phyloP scores from a whole-genome alignment of 2,888 invertebrate species.

The Nomada ferruginata region DNA sequence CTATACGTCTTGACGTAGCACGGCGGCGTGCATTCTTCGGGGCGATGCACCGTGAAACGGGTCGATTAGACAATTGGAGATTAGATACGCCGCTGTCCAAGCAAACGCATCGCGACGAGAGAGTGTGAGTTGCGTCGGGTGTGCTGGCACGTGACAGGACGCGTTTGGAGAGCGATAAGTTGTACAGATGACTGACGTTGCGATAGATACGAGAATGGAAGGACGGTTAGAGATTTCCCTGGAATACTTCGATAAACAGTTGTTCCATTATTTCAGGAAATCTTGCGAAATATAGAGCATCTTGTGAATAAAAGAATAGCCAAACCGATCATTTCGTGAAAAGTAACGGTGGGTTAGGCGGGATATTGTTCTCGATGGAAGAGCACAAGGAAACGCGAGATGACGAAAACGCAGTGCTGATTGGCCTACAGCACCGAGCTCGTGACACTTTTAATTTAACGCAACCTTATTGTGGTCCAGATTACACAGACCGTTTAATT shows the following conservation, averaged over 20 bases:
- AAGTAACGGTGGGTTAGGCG: background rate
- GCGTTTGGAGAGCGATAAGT: background rate
- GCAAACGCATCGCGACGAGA: background rate
- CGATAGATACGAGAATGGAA: background rate
- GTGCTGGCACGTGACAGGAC: background rate
- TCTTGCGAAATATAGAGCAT: too few relatives aligned
- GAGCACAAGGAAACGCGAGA: background rate
- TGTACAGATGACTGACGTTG: background rate
- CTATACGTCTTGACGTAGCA: background rate
- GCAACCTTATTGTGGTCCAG: slow-evolving; percentile 29
- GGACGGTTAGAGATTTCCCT: background rate
- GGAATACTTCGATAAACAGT: too few relatives aligned
- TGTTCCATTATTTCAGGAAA: too few relatives aligned
- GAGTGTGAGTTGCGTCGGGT: too few relatives aligned
- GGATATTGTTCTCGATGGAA: slow-evolving; percentile 15
- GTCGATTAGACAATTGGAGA: slow-evolving; percentile 40
- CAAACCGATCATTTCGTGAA: too few relatives aligned
- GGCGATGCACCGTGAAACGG: slow-evolving; percentile 35
- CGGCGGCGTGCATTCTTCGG: slow-evolving; percentile 9
- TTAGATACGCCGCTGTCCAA: slow-evolving; percentile 29
- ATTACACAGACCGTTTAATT: slow-evolving; percentile 23
- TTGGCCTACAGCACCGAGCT: slow-evolving; percentile 41
- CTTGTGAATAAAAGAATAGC: too few relatives aligned
- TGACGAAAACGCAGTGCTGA: background rate
- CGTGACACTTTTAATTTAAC: slow-evolving; percentile 55